Conservation (phyloP, 2,113 vertebrate species). For the Clarias macrocephalus region DNA sequence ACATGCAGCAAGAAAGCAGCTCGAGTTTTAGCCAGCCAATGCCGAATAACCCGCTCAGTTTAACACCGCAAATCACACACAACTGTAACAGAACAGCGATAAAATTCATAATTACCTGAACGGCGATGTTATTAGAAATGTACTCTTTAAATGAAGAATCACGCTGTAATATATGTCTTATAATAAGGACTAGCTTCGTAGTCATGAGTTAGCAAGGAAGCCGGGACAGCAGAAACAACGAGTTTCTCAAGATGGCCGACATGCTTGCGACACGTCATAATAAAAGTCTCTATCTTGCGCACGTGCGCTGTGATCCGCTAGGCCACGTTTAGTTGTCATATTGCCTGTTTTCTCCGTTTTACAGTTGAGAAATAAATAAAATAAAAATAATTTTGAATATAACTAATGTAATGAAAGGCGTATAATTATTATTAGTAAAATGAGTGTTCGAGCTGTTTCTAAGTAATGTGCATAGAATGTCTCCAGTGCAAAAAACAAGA, state of each 20-base stretch:
- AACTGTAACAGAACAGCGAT: not conserved
- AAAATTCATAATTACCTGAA: slow-evolving; percentile 16
- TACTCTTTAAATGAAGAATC: not conserved
- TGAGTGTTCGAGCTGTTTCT: not conserved
- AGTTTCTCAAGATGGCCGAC: not conserved
- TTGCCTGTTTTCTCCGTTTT: not conserved
- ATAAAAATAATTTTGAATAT: not conserved
- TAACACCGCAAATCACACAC: not conserved
- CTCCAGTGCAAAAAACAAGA: not conserved
- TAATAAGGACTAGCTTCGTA: not conserved
- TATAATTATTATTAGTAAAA: not conserved
- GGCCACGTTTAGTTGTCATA: not conserved
- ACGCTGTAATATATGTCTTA: not conserved
- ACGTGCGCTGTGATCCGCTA: too few species aligned
- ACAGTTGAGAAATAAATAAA: not conserved
- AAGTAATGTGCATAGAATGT: not conserved
- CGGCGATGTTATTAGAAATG: not conserved
- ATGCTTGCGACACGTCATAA: not conserved
- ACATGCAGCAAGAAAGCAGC: slow-evolving; percentile 27
- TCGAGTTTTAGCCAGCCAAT: not conserved
- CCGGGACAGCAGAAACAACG: slow-evolving; percentile 6
- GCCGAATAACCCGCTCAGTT: not conserved
- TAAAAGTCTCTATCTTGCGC: not conserved
- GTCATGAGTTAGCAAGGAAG: slow-evolving; percentile 30
- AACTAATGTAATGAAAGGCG: not conserved